Percentiles rank a stretch among this genome's conserved stretches.
Conservation (phyloP, 2,888 invertebrate species). For the Hemithea aestivaria region DNA sequence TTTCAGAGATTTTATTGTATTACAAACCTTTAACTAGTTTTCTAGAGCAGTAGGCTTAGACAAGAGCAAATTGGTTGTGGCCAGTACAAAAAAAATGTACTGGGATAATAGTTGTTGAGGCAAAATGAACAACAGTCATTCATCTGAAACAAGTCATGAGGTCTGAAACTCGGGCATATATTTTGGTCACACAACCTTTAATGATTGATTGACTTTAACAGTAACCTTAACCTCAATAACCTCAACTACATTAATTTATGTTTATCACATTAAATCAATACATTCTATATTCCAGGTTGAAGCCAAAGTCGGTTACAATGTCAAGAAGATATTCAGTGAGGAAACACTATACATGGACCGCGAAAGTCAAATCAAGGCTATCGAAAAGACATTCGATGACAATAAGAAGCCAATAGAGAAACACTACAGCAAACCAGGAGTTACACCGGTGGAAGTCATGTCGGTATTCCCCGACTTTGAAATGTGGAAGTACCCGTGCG, state of each 20-base stretch:
- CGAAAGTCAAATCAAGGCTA: conserved; percentile 97
- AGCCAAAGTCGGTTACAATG: conserved; percentile 98
- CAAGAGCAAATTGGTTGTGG: too few species aligned
- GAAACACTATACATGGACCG: conserved; percentile 97
- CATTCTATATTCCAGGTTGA: conserved; percentile 82
- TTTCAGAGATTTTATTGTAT: background rate
- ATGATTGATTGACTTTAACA: too few species aligned
- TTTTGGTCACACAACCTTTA: too few species aligned
- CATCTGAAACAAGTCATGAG: too few species aligned
- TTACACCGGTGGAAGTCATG: conserved; percentile 90
- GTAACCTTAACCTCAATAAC: too few species aligned
- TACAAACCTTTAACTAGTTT: too few species aligned
- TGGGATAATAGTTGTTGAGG: too few species aligned
- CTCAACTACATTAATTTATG: too few species aligned
- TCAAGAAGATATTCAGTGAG: conserved; percentile 94
- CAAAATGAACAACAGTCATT: too few species aligned
- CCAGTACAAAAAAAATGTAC: too few species aligned
- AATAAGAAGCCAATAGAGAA: conserved; percentile 90
- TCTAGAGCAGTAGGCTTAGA: too few species aligned
- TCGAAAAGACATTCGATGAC: conserved; percentile 97
- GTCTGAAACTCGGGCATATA: too few species aligned
- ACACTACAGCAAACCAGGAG: conserved; percentile 98
- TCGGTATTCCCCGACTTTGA: conserved; percentile 97
- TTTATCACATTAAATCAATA: background rate
- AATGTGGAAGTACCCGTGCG: conserved; percentile 98